Percentiles rank a stretch among this genome's conserved stretches.
Conservation (phyloP, 1,140 invertebrate species). For the Zaprionus taronus region DNA sequence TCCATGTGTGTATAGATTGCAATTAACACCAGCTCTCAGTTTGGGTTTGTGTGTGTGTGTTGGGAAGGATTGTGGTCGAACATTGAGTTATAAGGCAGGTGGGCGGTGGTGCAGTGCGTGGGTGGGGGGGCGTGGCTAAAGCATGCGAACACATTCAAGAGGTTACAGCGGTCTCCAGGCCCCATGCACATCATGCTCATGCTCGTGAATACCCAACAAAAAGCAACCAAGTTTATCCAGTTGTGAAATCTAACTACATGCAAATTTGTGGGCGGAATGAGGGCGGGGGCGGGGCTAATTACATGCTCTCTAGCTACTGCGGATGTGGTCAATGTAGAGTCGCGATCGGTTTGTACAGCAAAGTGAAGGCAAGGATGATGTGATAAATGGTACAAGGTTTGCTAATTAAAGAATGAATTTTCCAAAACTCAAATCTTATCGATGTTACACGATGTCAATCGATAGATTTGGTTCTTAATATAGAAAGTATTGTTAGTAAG, state of each 20-base stretch:
- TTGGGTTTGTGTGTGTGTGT: neutral
- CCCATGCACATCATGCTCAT: neutral
- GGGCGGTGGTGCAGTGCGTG: slow-evolving; percentile 42
- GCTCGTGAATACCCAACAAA: neutral
- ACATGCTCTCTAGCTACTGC: slow-evolving; percentile 3
- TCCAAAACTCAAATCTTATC: no score
- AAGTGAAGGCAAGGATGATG: neutral
- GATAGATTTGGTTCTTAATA: no score
- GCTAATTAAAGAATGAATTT: neutral
- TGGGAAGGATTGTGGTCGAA: slow-evolving; percentile 23
- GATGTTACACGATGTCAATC: no score
- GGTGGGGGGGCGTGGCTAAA: slow-evolving; percentile 47
- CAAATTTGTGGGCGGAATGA: slow-evolving; percentile 9
- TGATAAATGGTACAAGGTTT: neutral
- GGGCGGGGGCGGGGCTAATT: neutral
- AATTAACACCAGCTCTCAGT: slow-evolving; percentile 49
- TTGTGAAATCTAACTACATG: slow-evolving; percentile 8
- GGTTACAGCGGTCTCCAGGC: slow-evolving; percentile 9
- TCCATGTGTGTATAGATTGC: slow-evolving; percentile 46
- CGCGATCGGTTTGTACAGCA: slow-evolving; percentile 1
- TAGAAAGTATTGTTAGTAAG: no score
- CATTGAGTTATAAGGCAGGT: neutral
- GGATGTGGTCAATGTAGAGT: slow-evolving; percentile 1
- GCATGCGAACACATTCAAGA: slow-evolving; percentile 54
- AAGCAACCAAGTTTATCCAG: neutral